Evolutionary conservation across 1,140 invertebrate species (phyloP).

Genomic region (Orchestia grillus): DNA sequence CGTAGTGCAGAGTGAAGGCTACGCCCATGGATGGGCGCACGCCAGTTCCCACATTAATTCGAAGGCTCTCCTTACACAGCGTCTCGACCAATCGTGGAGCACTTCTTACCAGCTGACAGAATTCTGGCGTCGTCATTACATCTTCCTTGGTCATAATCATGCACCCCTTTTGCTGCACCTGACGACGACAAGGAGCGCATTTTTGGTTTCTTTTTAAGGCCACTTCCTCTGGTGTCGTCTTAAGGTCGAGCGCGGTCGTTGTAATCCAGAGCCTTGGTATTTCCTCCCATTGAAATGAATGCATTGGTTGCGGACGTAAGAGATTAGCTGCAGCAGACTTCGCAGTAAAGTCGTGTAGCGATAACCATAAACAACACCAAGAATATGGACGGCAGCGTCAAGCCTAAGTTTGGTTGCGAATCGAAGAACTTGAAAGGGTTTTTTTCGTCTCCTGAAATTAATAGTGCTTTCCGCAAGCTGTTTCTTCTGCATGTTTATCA

Average conservation of each 20-base stretch:
- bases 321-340: conserved; percentile 20
- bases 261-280: conserved; percentile 46
- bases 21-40: conserved; percentile 26
- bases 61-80: not conserved
- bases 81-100: not conserved
- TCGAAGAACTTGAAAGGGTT: not conserved
- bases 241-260: not conserved
- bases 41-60: conserved; percentile 42
- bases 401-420: not conserved
- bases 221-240: not conserved
- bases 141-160: not conserved
- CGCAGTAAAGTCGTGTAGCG: not conserved
- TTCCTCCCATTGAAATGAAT: conserved; percentile 45
- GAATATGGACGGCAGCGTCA: not conserved
- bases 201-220: not conserved
- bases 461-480: not conserved
- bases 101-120: not conserved
- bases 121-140: not conserved
- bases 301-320: conserved; percentile 39
- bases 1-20: not conserved
- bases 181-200: conserved; percentile 19
- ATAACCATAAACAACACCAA: not conserved
- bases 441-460: not conserved
- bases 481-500: not conserved
- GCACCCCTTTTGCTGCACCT: conserved; percentile 3